A percentile compares a stretch with the other conserved stretches of the same genome.
Evolutionary conservation across 2,113 vertebrate species (phyloP).

Genomic region (Colius striatus): DNA sequence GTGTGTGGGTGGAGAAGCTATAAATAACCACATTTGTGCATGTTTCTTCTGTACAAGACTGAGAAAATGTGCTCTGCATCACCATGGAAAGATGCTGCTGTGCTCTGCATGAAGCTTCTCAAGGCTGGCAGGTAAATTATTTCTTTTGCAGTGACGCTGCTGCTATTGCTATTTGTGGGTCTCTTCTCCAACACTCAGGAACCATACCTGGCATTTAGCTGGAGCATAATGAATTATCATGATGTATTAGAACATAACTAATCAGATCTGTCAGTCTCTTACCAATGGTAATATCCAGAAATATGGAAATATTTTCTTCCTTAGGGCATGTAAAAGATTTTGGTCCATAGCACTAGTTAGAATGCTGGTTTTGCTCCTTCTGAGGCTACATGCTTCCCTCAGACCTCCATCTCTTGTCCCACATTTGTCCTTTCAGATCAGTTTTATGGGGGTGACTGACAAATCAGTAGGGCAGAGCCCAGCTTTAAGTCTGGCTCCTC

Average conservation of each 20-base stretch:
- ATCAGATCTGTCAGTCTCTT: not conserved
- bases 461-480: not conserved
- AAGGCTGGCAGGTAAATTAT: slow-evolving; percentile 9
- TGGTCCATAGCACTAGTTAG: not conserved
- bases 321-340: not conserved
- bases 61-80: slow-evolving; percentile 48
- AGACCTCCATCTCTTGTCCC: not conserved
- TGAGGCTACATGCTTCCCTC: not conserved
- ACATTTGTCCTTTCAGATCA: not conserved
- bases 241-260: not conserved
- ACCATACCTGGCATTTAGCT: not conserved
- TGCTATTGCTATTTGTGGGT: not conserved
- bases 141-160: not conserved
- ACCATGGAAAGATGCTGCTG: not conserved
- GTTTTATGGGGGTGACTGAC: not conserved
- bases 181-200: not conserved
- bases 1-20: slow-evolving; percentile 44
- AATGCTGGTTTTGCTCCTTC: not conserved
- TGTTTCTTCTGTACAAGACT: slow-evolving; percentile 36
- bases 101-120: not conserved
- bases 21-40: slow-evolving; percentile 57
- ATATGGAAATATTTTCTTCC: not conserved
- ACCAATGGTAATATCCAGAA: not conserved
- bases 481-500: not conserved
- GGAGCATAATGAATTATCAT: not conserved